These are phyloP conservation scores for Petroica traversi DNA, from an alignment of 2,113 vertebrate genomes.

Conservation along the genomic window DNA sequence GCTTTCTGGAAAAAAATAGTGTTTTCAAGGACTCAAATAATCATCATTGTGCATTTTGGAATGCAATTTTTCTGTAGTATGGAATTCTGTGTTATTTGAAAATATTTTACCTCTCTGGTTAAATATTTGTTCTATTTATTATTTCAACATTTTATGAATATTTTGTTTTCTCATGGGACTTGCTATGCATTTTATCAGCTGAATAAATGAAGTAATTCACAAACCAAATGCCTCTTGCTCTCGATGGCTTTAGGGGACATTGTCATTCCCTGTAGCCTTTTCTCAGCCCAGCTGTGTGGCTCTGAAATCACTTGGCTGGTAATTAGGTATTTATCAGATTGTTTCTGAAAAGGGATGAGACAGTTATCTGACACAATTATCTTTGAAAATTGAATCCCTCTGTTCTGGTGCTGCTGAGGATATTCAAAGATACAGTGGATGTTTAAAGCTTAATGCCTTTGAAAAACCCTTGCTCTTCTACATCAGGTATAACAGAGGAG, in stretches of 20 bases:
- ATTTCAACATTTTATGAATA: slow-evolving; percentile 60
- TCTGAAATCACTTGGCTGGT: slow-evolving; percentile 80
- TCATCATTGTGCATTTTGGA: not conserved
- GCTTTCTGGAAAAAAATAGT: not conserved
- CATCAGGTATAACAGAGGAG: slow-evolving; percentile 19
- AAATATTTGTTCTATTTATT: slow-evolving; percentile 49
- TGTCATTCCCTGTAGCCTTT: slow-evolving; percentile 59
- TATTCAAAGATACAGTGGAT: slow-evolving; percentile 62
- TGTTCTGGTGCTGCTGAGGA: slow-evolving; percentile 73
- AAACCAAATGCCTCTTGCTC: slow-evolving; percentile 44
- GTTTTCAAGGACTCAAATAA: not conserved
- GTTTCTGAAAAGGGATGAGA: slow-evolving; percentile 78
- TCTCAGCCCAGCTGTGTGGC: slow-evolving; percentile 62
- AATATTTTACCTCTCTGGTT: not conserved
- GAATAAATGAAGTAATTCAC: slow-evolving; percentile 77
- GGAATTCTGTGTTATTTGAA: not conserved
- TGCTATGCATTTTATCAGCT: slow-evolving; percentile 65
- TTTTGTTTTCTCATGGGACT: slow-evolving; percentile 45
- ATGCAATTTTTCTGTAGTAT: not conserved
- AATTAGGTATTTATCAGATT: slow-evolving; percentile 98
- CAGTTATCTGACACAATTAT: slow-evolving; percentile 92
- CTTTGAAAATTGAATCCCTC: slow-evolving; percentile 81
- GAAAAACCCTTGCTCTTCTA: slow-evolving; percentile 62
- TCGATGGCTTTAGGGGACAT: slow-evolving; percentile 45
- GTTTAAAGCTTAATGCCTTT: slow-evolving; percentile 73